Evolutionary conservation across 2,797 vertebrate genomes (phyloP).

Genomic region (Sebastes trivittatus): DNA sequence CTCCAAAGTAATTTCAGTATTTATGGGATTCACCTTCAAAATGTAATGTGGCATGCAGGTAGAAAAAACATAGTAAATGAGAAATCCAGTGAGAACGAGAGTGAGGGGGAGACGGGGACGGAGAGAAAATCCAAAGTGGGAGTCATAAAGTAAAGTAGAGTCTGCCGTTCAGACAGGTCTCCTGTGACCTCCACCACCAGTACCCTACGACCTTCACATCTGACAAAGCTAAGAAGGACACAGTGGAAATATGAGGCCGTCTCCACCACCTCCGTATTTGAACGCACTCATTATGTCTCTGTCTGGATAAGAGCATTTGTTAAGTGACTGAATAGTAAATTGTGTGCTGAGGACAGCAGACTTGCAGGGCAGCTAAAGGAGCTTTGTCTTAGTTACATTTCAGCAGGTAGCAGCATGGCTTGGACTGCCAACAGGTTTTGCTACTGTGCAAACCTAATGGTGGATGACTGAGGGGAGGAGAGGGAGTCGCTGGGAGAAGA

Average conservation of each 20-base stretch:
- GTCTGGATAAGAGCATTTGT: slow-evolving; percentile 74
- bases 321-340: slow-evolving; percentile 78
- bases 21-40: slow-evolving; percentile 87
- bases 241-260: slow-evolving; percentile 54
- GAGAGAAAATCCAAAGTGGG: slow-evolving; percentile 62
- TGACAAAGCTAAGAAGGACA: slow-evolving; percentile 67
- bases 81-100: slow-evolving; percentile 60
- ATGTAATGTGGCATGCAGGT: slow-evolving; percentile 83
- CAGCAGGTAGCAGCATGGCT: slow-evolving; percentile 74
- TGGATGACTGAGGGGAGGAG: slow-evolving; percentile 76
- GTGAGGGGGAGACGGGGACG: slow-evolving; percentile 29
- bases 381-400: slow-evolving; percentile 80
- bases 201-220: slow-evolving; percentile 68
- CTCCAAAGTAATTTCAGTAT: slow-evolving; percentile 82
- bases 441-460: slow-evolving; percentile 77
- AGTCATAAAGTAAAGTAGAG: slow-evolving; percentile 77
- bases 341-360: slow-evolving; percentile 72
- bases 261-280: slow-evolving; percentile 54
- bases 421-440: slow-evolving; percentile 78
- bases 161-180: slow-evolving; percentile 70
- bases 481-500: slow-evolving; percentile 65
- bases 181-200: slow-evolving; percentile 66
- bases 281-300: slow-evolving; percentile 70
- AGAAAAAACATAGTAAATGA: slow-evolving; percentile 74
- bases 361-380: slow-evolving; percentile 75